Evolutionary conservation across 2,888 invertebrate species (phyloP), one percentile per base, ranked within the genome.

Genomic region (Aphidius colemani): DNA sequence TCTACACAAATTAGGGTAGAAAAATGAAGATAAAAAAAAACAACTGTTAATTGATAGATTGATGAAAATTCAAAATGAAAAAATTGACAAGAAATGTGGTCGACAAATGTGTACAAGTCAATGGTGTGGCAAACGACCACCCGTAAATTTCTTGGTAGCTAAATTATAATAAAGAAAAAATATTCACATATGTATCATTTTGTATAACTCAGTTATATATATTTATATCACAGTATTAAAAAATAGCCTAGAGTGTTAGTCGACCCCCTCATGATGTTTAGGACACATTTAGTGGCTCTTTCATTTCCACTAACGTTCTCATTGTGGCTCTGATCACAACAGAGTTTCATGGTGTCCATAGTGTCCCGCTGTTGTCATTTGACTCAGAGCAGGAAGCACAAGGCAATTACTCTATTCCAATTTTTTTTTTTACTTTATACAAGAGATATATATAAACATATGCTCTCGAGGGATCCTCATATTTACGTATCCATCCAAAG

Each of bases 241-340:
- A 60, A 60, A 53, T 60, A 53, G 60, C 9, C 10, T 18, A 50
- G 49, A 43, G 11, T 55, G 43, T 44, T 41, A 11, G 41, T 43
- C 6, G 53, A 40, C 40, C 62, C 50, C 51, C 53, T 51, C 46
- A 48, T 10, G 51, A 39, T 58, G 53, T 65, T 65, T 65, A 61
- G 61, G 60, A 65, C 61, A 65, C 65, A 65, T 61, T 65, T 65
- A 65, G 65, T 65, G 65, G 60, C 61, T 59, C 60, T 64, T 64
- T 64, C 53, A 60, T 60, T 60, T 64, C 56, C 58, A 65, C 65
- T 61, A 53, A 65, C 57, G 72, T 71, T 66, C 71, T 73, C 72
- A 76, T 79, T 79, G 78, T 79, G 72, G 67, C 67, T 59, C 66
- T 70, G 73, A 72, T 79, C 75, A 76, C 76, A 77, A 79, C 77